Percentiles rank a stretch among this genome's conserved stretches.
phyloP scores from a whole-genome alignment of 2,113 vertebrate genomes.

The Notechis scutatus region DNA sequence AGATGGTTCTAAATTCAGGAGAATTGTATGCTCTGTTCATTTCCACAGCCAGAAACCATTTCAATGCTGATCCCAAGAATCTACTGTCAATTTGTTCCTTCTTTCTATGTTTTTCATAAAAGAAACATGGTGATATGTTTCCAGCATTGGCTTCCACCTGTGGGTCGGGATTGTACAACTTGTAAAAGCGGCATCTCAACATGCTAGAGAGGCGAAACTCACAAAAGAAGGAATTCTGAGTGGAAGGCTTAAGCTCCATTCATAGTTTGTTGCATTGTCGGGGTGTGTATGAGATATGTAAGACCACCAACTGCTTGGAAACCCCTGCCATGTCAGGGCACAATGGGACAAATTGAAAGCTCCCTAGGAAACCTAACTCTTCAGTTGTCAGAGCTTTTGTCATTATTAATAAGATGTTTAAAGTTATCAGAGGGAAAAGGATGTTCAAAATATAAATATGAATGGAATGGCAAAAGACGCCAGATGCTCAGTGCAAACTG shows the following conservation, averaged over 20 bases:
- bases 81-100: background rate
- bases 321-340: conserved; percentile 46
- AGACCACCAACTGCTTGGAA: conserved; percentile 55
- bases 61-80: background rate
- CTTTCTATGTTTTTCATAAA: background rate
- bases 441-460: conserved; percentile 42
- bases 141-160: conserved; percentile 4
- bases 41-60: background rate
- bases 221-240: conserved; percentile 67
- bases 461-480: background rate
- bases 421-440: conserved; percentile 25
- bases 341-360: conserved; percentile 48
- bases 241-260: conserved; percentile 56
- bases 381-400: conserved; percentile 37
- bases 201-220: conserved; percentile 40
- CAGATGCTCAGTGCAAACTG: background rate
- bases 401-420: conserved; percentile 51
- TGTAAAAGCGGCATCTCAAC: conserved; percentile 39
- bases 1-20: background rate
- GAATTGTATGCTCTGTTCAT: background rate
- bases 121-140: conserved; percentile 1
- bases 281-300: conserved; percentile 57
- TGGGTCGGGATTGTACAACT: background rate
- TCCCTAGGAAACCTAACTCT: conserved; percentile 39
- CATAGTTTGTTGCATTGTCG: conserved; percentile 71